phyloP scores from a whole-genome alignment of 1,140 invertebrate species.

The Lerema accius region DNA sequence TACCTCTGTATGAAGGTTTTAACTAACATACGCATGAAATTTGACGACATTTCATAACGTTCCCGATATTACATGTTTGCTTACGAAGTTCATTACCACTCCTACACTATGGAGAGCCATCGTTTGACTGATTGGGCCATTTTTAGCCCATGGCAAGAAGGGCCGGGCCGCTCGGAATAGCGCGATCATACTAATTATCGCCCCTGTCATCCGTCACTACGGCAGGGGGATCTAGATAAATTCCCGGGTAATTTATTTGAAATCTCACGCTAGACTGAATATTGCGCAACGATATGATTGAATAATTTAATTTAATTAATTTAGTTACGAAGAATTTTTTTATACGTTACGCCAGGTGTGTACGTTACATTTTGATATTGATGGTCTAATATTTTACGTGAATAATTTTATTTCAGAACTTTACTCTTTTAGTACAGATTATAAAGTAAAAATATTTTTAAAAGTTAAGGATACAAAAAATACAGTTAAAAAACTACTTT shows the following conservation, averaged over 20 bases:
- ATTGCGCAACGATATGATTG: slow-evolving; percentile 26
- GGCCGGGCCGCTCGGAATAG: slow-evolving; percentile 62
- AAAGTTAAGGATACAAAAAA: no score
- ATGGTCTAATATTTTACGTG: no score
- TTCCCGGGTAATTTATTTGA: slow-evolving; percentile 59
- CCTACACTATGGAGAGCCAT: slow-evolving; percentile 36
- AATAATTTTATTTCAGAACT: no score
- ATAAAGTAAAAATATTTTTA: no score
- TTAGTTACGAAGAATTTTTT: no score
- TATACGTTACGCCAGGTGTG: no score
- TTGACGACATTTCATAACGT: slow-evolving; percentile 1
- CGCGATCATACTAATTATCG: slow-evolving; percentile 70
- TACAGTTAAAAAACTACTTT: no score
- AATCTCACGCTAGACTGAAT: slow-evolving; percentile 44
- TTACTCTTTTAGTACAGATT: no score
- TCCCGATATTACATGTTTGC: slow-evolving; percentile 1
- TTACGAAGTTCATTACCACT: slow-evolving; percentile 25
- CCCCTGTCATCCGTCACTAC: slow-evolving; percentile 58
- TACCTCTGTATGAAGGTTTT: no score
- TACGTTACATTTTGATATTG: no score
- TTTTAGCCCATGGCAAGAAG: slow-evolving; percentile 57
- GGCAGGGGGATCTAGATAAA: slow-evolving; percentile 60
- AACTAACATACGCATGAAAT: no score
- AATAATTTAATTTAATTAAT: slow-evolving; percentile 6
- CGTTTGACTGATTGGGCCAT: slow-evolving; percentile 74